Percentiles rank a stretch among this genome's conserved stretches.
Evolutionary conservation across 2,797 vertebrate species (phyloP).

Genomic region (Kryptolebias ocellatus): DNA sequence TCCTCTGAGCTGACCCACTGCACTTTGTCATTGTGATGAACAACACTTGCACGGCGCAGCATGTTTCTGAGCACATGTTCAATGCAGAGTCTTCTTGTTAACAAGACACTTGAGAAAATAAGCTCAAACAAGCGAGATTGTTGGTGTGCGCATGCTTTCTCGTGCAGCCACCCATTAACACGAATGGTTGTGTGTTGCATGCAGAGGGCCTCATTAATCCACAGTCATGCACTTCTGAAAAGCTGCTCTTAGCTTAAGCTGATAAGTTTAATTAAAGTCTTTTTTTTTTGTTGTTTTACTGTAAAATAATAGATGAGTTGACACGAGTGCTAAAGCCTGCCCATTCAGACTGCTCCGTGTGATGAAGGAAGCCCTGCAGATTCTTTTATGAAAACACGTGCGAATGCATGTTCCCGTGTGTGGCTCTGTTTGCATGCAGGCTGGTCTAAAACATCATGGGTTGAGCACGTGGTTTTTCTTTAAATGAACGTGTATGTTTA

Average conservation of each 20-base stretch:
- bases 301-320: constrained; percentile 6
- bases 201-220: constrained; percentile 60
- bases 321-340: constrained; percentile 17
- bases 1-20: constrained; percentile 65
- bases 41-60: constrained; percentile 60
- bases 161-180: constrained; percentile 42
- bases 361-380: constrained; percentile 59
- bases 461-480: constrained; percentile 3
- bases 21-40: constrained; percentile 76
- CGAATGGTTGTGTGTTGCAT: constrained; percentile 40
- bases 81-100: constrained; percentile 34
- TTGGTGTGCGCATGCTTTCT: constrained; percentile 25
- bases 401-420: constrained; percentile 23
- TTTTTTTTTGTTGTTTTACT: not conserved
- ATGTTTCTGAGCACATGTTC: constrained; percentile 39
- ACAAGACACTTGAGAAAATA: constrained; percentile 41
- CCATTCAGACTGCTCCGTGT: constrained; percentile 22
- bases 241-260: constrained; percentile 17
- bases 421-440: constrained; percentile 23
- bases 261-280: constrained; percentile 24
- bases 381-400: not conserved
- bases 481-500: not conserved
- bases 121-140: constrained; percentile 17
- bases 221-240: constrained; percentile 42
- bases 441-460: not conserved